Conservation (phyloP, 2,113 vertebrate species). For the Naja naja region DNA sequence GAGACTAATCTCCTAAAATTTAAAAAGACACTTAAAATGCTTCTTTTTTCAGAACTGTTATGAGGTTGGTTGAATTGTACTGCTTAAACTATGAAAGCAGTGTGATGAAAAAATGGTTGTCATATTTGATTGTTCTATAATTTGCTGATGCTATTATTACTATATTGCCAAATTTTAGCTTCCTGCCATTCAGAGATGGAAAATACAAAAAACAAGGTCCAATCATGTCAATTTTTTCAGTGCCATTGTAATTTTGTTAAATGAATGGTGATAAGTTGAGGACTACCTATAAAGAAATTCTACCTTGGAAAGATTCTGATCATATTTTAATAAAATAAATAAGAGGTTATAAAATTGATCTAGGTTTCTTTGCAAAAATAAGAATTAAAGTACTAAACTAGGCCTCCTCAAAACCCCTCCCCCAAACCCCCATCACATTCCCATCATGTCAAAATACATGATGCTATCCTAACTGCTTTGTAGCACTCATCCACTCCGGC, state of each 20-base stretch:
- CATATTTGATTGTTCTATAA: neutral
- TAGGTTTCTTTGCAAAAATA: neutral
- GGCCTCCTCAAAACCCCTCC: too few relatives aligned
- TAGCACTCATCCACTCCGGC: neutral
- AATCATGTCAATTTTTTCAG: neutral
- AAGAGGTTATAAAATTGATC: neutral
- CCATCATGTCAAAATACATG: neutral
- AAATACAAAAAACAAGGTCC: neutral
- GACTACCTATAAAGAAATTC: neutral
- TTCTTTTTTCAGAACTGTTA: neutral
- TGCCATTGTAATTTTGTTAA: neutral
- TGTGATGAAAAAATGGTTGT: neutral
- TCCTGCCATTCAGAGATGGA: neutral
- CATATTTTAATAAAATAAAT: neutral
- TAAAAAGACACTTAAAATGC: neutral
- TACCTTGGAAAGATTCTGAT: neutral
- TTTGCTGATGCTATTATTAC: neutral
- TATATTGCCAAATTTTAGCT: neutral
- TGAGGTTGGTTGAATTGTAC: neutral
- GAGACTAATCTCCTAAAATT: neutral
- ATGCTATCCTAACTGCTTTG: neutral
- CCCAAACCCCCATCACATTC: too few relatives aligned
- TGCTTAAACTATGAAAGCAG: neutral
- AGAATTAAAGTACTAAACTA: neutral
- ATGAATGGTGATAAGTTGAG: neutral